A percentile compares a stretch with the other conserved stretches of the same genome.
Conservation (phyloP, 2,113 vertebrate species). For the chimpanzee (Pan troglodytes) region NHGRI_mPanTro3-v2.1_pri NC_072416.2:53736001-53736500, state of each 20-base stretch:
- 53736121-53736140: not conserved
- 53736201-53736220: not conserved
- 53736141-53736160: not conserved
- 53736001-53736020: not conserved
- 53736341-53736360: not conserved
- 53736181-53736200: not conserved
- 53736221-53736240: not conserved
- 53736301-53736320: not conserved
- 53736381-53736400: not conserved
- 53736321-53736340: not conserved
- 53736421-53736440: not conserved
- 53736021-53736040: not conserved
- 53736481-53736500: not conserved
- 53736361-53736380: not conserved
- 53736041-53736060: accelerated
- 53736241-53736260: not conserved
- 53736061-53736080: not conserved
- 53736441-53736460: not conserved
- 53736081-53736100: not conserved
- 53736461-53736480: not conserved
- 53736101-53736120: not conserved
- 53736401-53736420: not conserved
- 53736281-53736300: accelerated
- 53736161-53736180: not conserved
- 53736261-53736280: no score